phyloP scores from a whole-genome alignment of 2,113 vertebrate genomes.

The Ammodytes marinus region DNA sequence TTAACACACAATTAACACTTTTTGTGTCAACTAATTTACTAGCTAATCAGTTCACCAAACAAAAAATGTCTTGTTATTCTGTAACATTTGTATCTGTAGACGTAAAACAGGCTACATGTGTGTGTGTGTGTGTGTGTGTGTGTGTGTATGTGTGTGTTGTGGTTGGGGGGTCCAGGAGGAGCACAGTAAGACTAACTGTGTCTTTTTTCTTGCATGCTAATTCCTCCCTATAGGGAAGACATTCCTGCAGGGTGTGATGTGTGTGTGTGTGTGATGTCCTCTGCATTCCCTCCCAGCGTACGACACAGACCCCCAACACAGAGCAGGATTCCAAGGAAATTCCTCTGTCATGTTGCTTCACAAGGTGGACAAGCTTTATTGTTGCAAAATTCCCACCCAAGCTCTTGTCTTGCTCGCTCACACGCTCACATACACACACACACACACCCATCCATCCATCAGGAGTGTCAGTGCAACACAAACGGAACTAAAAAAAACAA shows the following conservation, averaged over 20 bases:
- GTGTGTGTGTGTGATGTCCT: slow-evolving; percentile 40
- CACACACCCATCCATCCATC: slow-evolving; percentile 62
- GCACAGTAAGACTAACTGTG: slow-evolving; percentile 49
- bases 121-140: slow-evolving; percentile 29
- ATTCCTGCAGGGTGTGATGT: slow-evolving; percentile 61
- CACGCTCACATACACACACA: not conserved
- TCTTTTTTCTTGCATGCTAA: slow-evolving; percentile 65
- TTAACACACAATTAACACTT: not conserved
- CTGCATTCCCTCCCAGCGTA: slow-evolving; percentile 49
- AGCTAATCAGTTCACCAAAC: not conserved
- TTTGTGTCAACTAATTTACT: not conserved
- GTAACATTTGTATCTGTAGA: slow-evolving; percentile 32
- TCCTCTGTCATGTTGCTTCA: slow-evolving; percentile 76
- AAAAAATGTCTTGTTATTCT: not conserved
- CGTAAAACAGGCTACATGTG: slow-evolving; percentile 6
- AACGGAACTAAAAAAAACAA: slow-evolving; percentile 59
- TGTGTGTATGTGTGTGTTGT: slow-evolving; percentile 20
- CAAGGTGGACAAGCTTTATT: slow-evolving; percentile 71
- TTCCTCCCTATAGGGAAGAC: slow-evolving; percentile 63
- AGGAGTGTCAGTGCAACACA: slow-evolving; percentile 66
- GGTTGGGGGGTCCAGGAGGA: slow-evolving; percentile 68
- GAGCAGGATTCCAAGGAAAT: slow-evolving; percentile 71
- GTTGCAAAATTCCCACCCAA: slow-evolving; percentile 77
- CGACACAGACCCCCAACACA: slow-evolving; percentile 39
- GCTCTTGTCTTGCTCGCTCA: slow-evolving; percentile 15